These are phyloP conservation scores for Campoplex capitator DNA, from an alignment of 2,888 invertebrate genomes.

Conservation along the genomic window DNA sequence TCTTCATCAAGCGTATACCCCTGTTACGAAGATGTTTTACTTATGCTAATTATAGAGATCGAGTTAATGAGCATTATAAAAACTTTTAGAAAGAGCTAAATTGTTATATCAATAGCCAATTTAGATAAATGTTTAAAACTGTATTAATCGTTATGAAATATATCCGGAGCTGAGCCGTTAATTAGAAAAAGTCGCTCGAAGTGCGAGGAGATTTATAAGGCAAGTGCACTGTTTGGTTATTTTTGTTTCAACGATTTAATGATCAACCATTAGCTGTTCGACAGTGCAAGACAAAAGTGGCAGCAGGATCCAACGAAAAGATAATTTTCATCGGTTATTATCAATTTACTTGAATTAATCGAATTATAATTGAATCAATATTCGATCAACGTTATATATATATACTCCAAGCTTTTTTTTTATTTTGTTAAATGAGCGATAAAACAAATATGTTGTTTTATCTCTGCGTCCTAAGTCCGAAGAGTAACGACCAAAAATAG, in stretches of 20 bases:
- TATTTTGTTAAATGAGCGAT: background rate
- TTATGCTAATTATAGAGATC: slow-evolving; percentile 43
- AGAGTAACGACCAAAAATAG: slow-evolving; percentile 35
- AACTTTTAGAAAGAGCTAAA: background rate
- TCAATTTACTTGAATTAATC: background rate
- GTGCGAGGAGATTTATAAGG: background rate
- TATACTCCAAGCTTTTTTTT: background rate
- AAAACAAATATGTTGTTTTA: slow-evolving; percentile 23
- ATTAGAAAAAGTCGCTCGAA: background rate
- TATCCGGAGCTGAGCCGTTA: no score
- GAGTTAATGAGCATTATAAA: slow-evolving; percentile 32
- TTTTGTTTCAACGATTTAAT: background rate
- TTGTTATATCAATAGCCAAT: background rate
- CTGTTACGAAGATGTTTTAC: slow-evolving; percentile 33
- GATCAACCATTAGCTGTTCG: background rate
- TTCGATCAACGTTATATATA: background rate
- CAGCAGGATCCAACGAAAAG: background rate
- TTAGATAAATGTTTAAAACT: no score
- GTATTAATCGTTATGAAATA: no score
- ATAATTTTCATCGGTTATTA: background rate
- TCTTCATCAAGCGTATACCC: slow-evolving; percentile 22
- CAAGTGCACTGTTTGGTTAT: background rate
- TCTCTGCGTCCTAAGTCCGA: slow-evolving; percentile 6
- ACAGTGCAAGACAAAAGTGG: background rate
- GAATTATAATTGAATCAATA: background rate